Conservation (phyloP, 2,113 vertebrate genomes). For the Urocitellus parryii region DNA sequence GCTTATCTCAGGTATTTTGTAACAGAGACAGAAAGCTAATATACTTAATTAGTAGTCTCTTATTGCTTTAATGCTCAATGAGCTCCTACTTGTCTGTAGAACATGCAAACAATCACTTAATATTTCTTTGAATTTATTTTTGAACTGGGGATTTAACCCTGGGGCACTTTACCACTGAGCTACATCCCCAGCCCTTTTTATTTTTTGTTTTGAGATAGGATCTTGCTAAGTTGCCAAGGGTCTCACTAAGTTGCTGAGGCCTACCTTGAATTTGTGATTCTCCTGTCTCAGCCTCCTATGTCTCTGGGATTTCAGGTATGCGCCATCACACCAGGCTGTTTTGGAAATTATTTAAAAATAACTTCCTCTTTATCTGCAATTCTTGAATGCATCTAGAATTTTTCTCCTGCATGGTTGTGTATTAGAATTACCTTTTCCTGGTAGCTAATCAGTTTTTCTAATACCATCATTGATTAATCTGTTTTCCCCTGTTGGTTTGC, state of each 20-base stretch:
- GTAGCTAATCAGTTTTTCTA: slow-evolving; percentile 6
- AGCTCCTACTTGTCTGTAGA: not conserved
- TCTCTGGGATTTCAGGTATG: no score
- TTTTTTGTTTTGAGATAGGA: no score
- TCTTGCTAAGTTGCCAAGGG: no score
- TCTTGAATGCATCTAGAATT: not conserved
- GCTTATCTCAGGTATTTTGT: not conserved
- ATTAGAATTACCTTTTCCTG: not conserved
- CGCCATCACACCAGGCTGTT: no score
- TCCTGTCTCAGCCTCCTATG: no score
- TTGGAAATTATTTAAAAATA: not conserved
- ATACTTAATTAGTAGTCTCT: not conserved
- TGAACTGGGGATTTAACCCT: no score
- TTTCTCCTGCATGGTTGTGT: not conserved
- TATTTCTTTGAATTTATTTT: not conserved
- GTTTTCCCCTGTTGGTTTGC: not conserved
- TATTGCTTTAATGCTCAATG: not conserved
- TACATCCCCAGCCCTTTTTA: no score
- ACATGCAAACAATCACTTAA: not conserved
- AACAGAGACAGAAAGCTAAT: no score
- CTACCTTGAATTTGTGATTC: no score
- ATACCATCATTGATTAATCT: not conserved
- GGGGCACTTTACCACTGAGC: no score
- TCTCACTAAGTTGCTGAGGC: no score
- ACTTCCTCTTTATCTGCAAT: not conserved